These are phyloP conservation scores for Carcina quercana DNA, from an alignment of 2,888 invertebrate genomes.

Conservation along the genomic window DNA sequence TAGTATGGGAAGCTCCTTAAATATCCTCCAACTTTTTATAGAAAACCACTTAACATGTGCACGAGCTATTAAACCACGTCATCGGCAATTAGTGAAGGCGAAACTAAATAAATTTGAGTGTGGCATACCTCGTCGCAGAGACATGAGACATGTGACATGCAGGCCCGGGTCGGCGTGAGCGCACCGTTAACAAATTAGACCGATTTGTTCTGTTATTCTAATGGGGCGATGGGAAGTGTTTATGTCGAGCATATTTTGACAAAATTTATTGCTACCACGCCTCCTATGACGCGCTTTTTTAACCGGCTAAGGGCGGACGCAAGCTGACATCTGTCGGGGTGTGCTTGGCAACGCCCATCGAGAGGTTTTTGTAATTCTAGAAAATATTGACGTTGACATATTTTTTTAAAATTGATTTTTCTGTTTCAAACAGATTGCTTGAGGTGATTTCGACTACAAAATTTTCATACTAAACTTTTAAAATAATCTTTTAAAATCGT, in stretches of 20 bases:
- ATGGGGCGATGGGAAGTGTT: conserved; percentile 69
- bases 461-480: too few relatives aligned
- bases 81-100: conserved; percentile 67
- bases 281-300: conserved; percentile 57
- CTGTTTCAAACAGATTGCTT: too few relatives aligned
- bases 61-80: conserved; percentile 64
- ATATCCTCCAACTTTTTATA: too few relatives aligned
- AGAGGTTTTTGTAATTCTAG: conserved; percentile 35
- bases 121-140: conserved; percentile 41
- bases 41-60: conserved; percentile 60
- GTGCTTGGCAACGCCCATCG: conserved; percentile 52
- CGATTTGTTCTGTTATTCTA: conserved; percentile 73
- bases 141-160: conserved; percentile 67
- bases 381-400: conserved; percentile 31
- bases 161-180: too few relatives aligned
- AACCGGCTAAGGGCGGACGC: conserved; percentile 50
- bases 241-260: conserved; percentile 70
- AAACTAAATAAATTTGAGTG: conserved; percentile 56
- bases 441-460: too few relatives aligned
- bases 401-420: too few relatives aligned
- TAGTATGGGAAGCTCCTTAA: too few relatives aligned
- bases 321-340: conserved; percentile 59
- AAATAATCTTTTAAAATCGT: too few relatives aligned
- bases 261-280: conserved; percentile 73
- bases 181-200: conserved; percentile 72